Evolutionary conservation across 2,113 vertebrate species (phyloP), one percentile per base, ranked within the genome.

Genomic region (Tachysurus fulvidraco): DNA sequence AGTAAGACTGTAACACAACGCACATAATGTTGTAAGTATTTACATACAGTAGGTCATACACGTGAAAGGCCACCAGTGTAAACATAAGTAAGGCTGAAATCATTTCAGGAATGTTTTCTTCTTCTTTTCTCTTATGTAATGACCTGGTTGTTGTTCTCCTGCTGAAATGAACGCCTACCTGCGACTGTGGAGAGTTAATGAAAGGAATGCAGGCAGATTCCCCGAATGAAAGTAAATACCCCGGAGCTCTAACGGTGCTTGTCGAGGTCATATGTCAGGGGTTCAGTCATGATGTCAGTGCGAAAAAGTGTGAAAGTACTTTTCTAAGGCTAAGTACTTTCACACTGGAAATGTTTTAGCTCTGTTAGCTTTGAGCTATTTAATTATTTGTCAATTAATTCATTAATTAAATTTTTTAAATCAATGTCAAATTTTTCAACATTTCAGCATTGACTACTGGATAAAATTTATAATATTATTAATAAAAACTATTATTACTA

Each of bases 101-200:
- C 76, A 50, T 52, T 83, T 57, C 46, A 81, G 79, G 78, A 88
- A 89, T 83, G 88, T 83, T 76, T 86, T 80, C 28, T 82, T n/a
- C 46, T 46, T 50, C 85, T 80, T 65, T 76, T 82, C 65, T 78
- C 28, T 62, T 59, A 28, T 89, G 80, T 85, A 59, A 83, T 81
- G 81, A 87, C 69, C 21, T 83, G 30, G 64, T 86, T 89, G 60
- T 50, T 85, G 81, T 80, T 83, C 83, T 88, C 84, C 25, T 85
- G 83, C 54, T 28, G 30, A 83, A 89, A 88, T 86, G 84, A 78
- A 76, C 86, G 23, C 52, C 60, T 21, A 78, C 36, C 83, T 89
- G 87, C 4, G 69, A 82, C 9, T 83, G 69, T 46, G 83, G 67
- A 88, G 86, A 88, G 76, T 79, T 84, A 88, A 82, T 17, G 74